These are phyloP conservation scores for Colius striatus DNA, from an alignment of 2,113 vertebrate species.

Conservation along the genomic window DNA sequence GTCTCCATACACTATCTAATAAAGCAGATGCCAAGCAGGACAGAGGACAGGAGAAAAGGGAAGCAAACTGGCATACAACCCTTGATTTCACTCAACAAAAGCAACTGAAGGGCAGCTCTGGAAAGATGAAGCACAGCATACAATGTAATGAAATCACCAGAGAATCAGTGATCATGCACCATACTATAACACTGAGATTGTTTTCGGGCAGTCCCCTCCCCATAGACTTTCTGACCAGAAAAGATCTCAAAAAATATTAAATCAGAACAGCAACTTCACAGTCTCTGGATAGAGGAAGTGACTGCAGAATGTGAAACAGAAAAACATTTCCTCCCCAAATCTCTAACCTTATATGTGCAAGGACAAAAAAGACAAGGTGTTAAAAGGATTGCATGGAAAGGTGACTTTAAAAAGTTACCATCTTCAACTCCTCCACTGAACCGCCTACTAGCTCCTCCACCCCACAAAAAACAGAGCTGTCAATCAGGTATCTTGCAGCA, in stretches of 20 bases:
- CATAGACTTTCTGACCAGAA: not conserved
- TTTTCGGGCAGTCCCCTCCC: not conserved
- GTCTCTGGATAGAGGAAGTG: not conserved
- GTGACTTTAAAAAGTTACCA: not conserved
- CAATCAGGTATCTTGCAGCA: not conserved
- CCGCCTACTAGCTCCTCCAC: not conserved
- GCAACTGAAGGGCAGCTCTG: not conserved
- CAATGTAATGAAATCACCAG: not conserved
- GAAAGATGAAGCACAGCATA: not conserved
- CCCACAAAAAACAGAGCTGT: conserved; percentile 2
- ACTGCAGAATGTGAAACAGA: not conserved
- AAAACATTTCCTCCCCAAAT: not conserved
- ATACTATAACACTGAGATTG: not conserved
- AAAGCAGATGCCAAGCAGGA: not conserved
- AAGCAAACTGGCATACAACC: not conserved
- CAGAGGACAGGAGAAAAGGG: not conserved
- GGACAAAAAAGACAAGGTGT: not conserved
- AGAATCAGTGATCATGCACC: not conserved
- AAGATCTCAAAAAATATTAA: not conserved
- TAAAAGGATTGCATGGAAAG: not conserved
- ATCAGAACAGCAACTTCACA: not conserved
- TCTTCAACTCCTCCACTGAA: not conserved
- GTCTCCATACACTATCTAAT: not conserved
- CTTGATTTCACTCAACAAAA: conserved; percentile 17
- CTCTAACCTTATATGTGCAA: not conserved